Evolutionary conservation across 2,888 invertebrate species (phyloP).

Genomic region (Metellina segmentata): DNA sequence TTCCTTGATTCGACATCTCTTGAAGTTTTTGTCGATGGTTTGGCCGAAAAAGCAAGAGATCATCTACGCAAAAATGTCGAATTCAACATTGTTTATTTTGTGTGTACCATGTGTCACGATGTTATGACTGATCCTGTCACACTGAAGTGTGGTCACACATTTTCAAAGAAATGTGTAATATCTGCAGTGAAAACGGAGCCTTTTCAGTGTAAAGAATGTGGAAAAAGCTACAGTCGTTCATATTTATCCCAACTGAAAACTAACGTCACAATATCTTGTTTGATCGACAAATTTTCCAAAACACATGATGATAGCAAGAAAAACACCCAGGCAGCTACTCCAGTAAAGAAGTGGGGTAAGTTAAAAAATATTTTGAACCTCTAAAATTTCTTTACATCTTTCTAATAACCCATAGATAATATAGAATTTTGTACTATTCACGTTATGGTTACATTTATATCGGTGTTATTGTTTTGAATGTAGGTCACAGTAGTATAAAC

Average conservation of each 20-base stretch:
- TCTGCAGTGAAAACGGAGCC: conserved; percentile 14
- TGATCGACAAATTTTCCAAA: conserved; percentile 54
- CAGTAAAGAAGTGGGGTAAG: conserved; percentile 20
- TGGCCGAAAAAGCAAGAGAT: conserved; percentile 44
- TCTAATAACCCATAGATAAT: background rate
- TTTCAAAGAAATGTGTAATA: conserved; percentile 62
- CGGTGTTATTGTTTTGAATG: background rate
- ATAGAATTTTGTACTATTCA: background rate
- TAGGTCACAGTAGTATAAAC: background rate
- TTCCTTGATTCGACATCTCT: conserved; percentile 47
- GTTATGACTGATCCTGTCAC: conserved; percentile 69
- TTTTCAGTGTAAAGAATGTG: conserved; percentile 59
- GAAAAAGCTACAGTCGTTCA: conserved; percentile 17
- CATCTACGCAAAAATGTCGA: conserved; percentile 33
- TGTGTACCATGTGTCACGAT: conserved; percentile 54
- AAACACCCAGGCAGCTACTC: background rate
- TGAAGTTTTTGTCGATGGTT: conserved; percentile 45
- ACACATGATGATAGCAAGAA: background rate
- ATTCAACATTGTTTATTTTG: conserved; percentile 50
- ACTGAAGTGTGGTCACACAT: conserved; percentile 68
- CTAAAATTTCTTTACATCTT: background rate
- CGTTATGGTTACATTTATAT: background rate
- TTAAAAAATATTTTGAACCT: background rate
- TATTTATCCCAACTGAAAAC: conserved; percentile 58
- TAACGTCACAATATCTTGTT: conserved; percentile 51